Percentiles rank a stretch among this genome's conserved stretches.
Evolutionary conservation across 2,888 invertebrate species (phyloP).

Genomic region (Eupithecia vulgata): DNA sequence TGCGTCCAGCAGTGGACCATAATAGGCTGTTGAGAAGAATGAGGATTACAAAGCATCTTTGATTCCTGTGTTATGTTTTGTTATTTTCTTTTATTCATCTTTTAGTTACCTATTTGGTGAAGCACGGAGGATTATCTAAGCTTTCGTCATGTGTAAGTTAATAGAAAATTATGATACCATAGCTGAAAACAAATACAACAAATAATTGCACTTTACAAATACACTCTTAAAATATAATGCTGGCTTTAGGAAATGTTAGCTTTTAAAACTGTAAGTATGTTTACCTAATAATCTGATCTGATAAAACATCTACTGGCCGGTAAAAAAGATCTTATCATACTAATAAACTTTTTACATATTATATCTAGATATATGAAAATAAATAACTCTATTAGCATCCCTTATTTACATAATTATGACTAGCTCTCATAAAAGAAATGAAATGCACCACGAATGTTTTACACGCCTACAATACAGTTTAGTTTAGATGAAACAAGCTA

Average conservation of each 20-base stretch:
- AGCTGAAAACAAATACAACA: not conserved
- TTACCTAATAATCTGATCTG: not conserved
- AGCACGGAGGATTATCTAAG: not conserved
- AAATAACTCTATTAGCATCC: conserved; percentile 57
- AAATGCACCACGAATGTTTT: conserved; percentile 71
- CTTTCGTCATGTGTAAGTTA: not conserved
- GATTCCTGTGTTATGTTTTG: not conserved
- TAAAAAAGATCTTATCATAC: conserved; percentile 27
- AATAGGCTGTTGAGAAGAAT: too few species aligned
- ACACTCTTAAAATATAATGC: not conserved
- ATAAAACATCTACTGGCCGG: conserved; percentile 26
- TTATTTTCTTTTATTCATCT: not conserved
- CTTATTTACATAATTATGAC: conserved; percentile 68
- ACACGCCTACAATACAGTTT: conserved; percentile 50
- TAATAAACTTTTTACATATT: conserved; percentile 22
- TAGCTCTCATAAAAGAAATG: conserved; percentile 71
- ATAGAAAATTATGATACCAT: not conserved
- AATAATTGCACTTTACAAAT: not conserved
- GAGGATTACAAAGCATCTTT: not conserved
- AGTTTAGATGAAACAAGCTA: conserved; percentile 15
- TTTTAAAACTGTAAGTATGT: not conserved
- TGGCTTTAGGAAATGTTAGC: not conserved
- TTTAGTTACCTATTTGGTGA: not conserved
- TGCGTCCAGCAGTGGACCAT: too few species aligned
- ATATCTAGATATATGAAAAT: conserved; percentile 50